Evolutionary conservation across 2,888 invertebrate species (phyloP).

Genomic region (Drosophila nr. medialis): DNA sequence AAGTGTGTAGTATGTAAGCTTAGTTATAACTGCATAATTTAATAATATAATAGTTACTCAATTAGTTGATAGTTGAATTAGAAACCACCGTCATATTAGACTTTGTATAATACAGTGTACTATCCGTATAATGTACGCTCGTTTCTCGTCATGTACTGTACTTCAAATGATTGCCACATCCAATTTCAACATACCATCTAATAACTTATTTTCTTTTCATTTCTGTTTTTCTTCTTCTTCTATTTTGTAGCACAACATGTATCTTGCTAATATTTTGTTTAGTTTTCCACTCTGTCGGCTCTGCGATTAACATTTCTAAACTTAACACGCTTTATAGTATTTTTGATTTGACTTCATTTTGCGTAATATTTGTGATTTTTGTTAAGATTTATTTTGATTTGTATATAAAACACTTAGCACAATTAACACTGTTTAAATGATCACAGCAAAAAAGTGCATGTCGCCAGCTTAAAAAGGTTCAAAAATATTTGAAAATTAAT

Average conservation of each 20-base stretch:
- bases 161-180: constrained; percentile 41
- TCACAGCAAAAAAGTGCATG: constrained; percentile 40
- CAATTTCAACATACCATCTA: constrained; percentile 35
- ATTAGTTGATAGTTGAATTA: constrained; percentile 74
- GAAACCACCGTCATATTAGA: constrained; percentile 80
- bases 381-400: constrained; percentile 31
- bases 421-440: constrained; percentile 4
- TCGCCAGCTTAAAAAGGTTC: constrained; percentile 11
- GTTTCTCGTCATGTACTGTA: constrained; percentile 49
- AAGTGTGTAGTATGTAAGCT: constrained; percentile 31
- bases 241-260: constrained; percentile 29
- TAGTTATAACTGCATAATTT: constrained; percentile 28
- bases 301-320: neutral
- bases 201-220: constrained; percentile 3
- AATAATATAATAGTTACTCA: constrained; percentile 38
- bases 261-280: constrained; percentile 3
- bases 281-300: constrained; percentile 2
- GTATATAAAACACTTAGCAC: constrained; percentile 24
- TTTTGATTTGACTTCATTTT: neutral
- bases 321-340: constrained; percentile 14
- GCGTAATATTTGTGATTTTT: constrained; percentile 8
- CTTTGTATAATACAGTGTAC: constrained; percentile 58
- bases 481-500: neutral
- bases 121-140: constrained; percentile 48
- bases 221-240: neutral